These are phyloP conservation scores for Heliconius charithonia DNA, from an alignment of 2,888 invertebrate species.

Conservation along the genomic window DNA sequence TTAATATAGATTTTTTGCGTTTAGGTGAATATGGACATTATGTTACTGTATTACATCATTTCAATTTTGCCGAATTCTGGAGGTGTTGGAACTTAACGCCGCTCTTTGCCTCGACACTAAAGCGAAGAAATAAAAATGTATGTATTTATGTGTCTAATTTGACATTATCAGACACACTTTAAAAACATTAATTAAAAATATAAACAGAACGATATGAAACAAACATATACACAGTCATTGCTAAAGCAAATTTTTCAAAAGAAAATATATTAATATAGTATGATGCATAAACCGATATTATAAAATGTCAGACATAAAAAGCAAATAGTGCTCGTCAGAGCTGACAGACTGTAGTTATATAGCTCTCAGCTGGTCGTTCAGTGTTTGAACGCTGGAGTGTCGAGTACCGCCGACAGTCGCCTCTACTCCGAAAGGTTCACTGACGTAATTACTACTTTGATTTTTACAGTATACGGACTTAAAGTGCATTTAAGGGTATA, in stretches of 20 bases:
- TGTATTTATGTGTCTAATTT: background rate
- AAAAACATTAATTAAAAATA: background rate
- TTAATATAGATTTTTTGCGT: no score
- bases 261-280: constrained; percentile 2
- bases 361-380: constrained; percentile 46
- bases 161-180: background rate
- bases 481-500: background rate
- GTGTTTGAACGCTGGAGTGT: constrained; percentile 43
- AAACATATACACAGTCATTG: background rate
- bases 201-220: background rate
- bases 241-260: background rate
- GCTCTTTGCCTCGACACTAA: no score
- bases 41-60: no score
- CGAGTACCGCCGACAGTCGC: constrained; percentile 41
- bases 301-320: constrained; percentile 33
- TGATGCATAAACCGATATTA: constrained; percentile 15
- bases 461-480: constrained; percentile 13
- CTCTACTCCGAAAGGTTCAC: constrained; percentile 41
- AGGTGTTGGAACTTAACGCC: no score
- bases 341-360: constrained; percentile 38
- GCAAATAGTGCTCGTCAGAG: constrained; percentile 37
- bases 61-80: no score
- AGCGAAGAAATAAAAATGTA: no score
- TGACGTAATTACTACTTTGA: constrained; percentile 40
- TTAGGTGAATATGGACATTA: no score